A percentile compares a stretch with the other conserved stretches of the same genome.
Evolutionary conservation across 2,888 invertebrate genomes (phyloP).

Genomic region (Carabus problematicus): DNA sequence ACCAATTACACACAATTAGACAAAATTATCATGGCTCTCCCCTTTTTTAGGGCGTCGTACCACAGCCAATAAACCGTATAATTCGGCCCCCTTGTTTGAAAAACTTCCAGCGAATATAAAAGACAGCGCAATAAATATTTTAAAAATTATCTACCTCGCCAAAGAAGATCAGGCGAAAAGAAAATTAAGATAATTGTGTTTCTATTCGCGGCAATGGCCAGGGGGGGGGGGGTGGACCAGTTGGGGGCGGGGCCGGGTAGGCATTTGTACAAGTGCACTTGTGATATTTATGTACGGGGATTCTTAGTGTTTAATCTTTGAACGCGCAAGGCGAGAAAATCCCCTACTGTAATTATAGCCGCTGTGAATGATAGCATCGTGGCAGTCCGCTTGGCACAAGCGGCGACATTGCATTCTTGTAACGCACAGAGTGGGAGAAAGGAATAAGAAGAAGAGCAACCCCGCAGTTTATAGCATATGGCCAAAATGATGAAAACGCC

Average conservation of each 20-base stretch:
- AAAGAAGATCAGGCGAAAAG: constrained; percentile 52
- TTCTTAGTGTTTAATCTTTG: constrained; percentile 58
- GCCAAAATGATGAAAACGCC: no score
- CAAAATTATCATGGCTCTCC: constrained; percentile 9
- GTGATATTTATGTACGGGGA: constrained; percentile 57
- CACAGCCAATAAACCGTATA: constrained; percentile 26
- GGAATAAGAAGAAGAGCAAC: constrained; percentile 3
- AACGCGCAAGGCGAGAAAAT: constrained; percentile 53
- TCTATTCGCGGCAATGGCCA: constrained; percentile 50
- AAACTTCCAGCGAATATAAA: constrained; percentile 3
- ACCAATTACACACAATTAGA: constrained; percentile 27
- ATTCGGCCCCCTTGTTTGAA: constrained; percentile 18
- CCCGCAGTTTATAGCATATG: no score
- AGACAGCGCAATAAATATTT: constrained; percentile 44
- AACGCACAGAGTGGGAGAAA: constrained; percentile 7
- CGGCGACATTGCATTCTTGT: constrained; percentile 29
- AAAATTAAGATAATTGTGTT: constrained; percentile 59
- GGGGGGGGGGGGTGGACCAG: background rate
- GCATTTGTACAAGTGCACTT: constrained; percentile 55
- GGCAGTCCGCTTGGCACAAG: constrained; percentile 52
- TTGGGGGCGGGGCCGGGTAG: constrained; percentile 43
- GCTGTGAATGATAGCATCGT: constrained; percentile 55
- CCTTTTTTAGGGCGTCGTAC: background rate
- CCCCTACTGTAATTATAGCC: constrained; percentile 57
- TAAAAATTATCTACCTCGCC: constrained; percentile 52